Base-by-base conservation (phyloP, 2,113 vertebrate species). In the Archocentrus centrarchus region DNA sequence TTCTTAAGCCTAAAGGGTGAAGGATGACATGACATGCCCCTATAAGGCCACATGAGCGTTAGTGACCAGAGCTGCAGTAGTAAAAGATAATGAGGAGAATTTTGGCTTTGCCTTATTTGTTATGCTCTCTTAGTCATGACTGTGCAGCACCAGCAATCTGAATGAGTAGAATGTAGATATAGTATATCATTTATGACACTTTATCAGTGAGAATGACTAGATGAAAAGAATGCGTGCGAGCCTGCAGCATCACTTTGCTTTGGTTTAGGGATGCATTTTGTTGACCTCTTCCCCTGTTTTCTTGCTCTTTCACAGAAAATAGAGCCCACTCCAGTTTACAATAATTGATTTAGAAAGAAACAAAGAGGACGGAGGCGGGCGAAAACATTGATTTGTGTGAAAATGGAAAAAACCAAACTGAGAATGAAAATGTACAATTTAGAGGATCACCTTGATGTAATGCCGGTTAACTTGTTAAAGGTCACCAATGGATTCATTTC, bases 61-160 rank as follows among this genome's bases (percentile, higher is more conserved):
- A 82, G 75, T 89, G 91, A 91, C 82, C 89, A 66, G 81, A 88
- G 75, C 85, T 50, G 58, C 86, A 73, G 89, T 50, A 80, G 77
- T 70, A 58, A 79, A 83, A 87, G 70, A 90, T 22, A 50, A 78
- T 86, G 62, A 90, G 88, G 89, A 91, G 86, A 89, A 82, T 90
- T 94, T 86, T 89, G 92, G 93, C 91, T 95, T 94, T 95, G 95
- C 95, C 95, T 96, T 96, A 94, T 91, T 95, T 91, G 89, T 86
- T 91, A 92, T 89, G 92, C 92, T 93, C 86, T 91, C 66, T 92
- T 86, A 90, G 84, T 88, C 92, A 81, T 79, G 88, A 92, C 90
- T 92, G 93, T 93, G 91, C 93, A 92, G 92, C 95, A 95, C 95
- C 95, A 96, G 95, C 95, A 96, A 92, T 89, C 88, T 91, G 86